A percentile compares a stretch with the other conserved stretches of the same genome.
phyloP scores from a whole-genome alignment of 1,140 invertebrate genomes.

The Dendrolimus kikuchii region DNA sequence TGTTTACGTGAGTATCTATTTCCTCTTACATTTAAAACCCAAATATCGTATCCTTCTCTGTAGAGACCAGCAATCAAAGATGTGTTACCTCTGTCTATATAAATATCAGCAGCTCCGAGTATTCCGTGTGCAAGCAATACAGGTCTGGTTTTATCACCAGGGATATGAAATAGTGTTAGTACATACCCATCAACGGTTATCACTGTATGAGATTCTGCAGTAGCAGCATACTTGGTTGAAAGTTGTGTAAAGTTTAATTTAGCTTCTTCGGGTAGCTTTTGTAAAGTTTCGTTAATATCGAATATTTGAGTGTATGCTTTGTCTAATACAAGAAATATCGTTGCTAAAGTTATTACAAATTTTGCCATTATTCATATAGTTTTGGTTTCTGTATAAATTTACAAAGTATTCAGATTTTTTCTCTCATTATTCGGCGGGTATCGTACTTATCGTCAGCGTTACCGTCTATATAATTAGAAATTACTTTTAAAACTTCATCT shows the following conservation, averaged over 20 bases:
- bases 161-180: slow-evolving; percentile 16
- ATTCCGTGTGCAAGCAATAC: slow-evolving; percentile 80
- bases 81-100: slow-evolving; percentile 74
- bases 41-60: slow-evolving; percentile 77
- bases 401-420: too few species aligned
- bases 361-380: too few species aligned
- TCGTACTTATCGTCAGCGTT: too few species aligned
- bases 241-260: slow-evolving; percentile 13
- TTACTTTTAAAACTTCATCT: too few species aligned
- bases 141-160: slow-evolving; percentile 19
- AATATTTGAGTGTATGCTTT: neutral
- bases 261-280: slow-evolving; percentile 10
- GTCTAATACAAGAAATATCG: neutral
- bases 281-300: slow-evolving; percentile 1
- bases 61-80: slow-evolving; percentile 73
- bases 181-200: slow-evolving; percentile 22
- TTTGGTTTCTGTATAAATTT: too few species aligned
- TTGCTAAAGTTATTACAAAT: neutral
- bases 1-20: slow-evolving; percentile 75
- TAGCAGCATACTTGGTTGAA: slow-evolving; percentile 14
- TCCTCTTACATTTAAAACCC: slow-evolving; percentile 76
- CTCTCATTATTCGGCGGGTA: too few species aligned
- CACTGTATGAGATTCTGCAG: slow-evolving; percentile 9
- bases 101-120: slow-evolving; percentile 75
- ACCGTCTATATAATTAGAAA: too few species aligned